Evolutionary conservation across 2,888 invertebrate genomes (phyloP).

Genomic region (Brachypalpus laphriformis): DNA sequence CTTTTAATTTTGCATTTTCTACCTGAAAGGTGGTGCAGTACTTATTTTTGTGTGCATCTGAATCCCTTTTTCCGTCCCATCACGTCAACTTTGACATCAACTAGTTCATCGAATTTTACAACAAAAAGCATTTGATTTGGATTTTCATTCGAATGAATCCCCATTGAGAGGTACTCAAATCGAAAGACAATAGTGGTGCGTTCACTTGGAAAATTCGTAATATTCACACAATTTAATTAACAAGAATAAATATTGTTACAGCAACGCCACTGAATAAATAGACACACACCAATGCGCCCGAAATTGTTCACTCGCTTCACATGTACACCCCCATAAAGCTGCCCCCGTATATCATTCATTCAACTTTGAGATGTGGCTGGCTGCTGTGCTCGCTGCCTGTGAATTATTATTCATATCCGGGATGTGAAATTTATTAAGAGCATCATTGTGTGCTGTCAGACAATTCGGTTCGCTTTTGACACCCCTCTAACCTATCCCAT

Average conservation of each 20-base stretch:
- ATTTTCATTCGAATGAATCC: conserved; percentile 1
- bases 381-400: not conserved
- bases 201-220: conserved; percentile 82
- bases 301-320: conserved; percentile 54
- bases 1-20: conserved; percentile 40
- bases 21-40: not conserved
- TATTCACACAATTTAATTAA: conserved; percentile 83
- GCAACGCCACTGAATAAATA: conserved; percentile 74
- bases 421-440: conserved; percentile 64
- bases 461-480: conserved; percentile 60
- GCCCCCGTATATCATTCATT: conserved; percentile 1
- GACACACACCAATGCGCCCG: conserved; percentile 60
- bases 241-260: conserved; percentile 82
- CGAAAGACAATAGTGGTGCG: conserved; percentile 80
- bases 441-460: conserved; percentile 58
- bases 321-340: not conserved
- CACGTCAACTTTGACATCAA: not conserved
- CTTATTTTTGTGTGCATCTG: not conserved
- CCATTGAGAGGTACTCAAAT: conserved; percentile 76
- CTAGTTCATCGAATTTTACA: not conserved
- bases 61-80: not conserved
- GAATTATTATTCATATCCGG: conserved; percentile 71
- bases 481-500: conserved; percentile 58
- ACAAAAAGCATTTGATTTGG: not conserved
- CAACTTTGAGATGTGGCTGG: conserved; percentile 10